These are phyloP conservation scores for Sesia bembeciformis DNA, from an alignment of 2,888 invertebrate species.

Conservation along the genomic window DNA sequence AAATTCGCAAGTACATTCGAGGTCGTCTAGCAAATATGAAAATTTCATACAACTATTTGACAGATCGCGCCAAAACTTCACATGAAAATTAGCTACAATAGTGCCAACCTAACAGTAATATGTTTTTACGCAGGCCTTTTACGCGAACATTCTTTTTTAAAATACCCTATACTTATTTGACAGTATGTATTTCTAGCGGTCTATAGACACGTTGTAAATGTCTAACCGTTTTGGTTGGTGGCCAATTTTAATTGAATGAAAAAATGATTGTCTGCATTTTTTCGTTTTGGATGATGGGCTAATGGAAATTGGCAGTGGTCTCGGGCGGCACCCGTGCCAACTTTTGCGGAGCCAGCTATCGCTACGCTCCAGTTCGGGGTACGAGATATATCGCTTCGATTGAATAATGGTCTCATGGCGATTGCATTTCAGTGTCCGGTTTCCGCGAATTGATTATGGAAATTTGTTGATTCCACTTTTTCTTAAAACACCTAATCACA, in stretches of 20 bases:
- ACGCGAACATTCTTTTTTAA: no score
- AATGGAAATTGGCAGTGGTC: constrained; percentile 74
- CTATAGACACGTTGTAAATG: constrained; percentile 11
- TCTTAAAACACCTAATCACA: background rate
- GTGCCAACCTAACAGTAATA: no score
- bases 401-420: constrained; percentile 67
- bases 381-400: constrained; percentile 67
- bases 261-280: constrained; percentile 72
- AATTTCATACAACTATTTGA: no score
- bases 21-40: no score
- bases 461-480: constrained; percentile 16
- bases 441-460: constrained; percentile 44
- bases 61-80: no score
- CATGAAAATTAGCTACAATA: no score
- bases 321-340: constrained; percentile 64
- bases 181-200: no score
- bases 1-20: no score
- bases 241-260: constrained; percentile 74
- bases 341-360: constrained; percentile 70
- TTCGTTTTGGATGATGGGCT: constrained; percentile 73
- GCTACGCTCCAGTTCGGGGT: constrained; percentile 60
- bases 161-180: no score
- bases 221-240: constrained; percentile 50
- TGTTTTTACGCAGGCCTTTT: no score
- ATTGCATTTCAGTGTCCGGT: constrained; percentile 46